A percentile compares a stretch with the other conserved stretches of the same genome.
Evolutionary conservation across 2,888 invertebrate genomes (phyloP).

Genomic region (Druceiella hillmani): DNA sequence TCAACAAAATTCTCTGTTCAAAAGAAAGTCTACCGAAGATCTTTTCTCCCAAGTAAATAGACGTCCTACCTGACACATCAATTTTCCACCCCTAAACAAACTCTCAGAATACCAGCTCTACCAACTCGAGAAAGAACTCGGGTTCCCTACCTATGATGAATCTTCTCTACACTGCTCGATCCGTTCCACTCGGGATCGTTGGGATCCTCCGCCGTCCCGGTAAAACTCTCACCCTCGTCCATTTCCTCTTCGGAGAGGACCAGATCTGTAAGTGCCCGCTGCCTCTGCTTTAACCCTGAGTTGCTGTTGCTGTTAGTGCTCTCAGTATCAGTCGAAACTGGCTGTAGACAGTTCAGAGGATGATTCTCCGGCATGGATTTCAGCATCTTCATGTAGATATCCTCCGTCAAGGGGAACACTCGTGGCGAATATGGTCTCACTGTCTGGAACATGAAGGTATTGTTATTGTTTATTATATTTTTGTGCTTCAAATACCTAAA

Average conservation of each 20-base stretch:
- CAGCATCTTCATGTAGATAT: constrained; percentile 62
- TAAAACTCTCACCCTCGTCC: constrained; percentile 35
- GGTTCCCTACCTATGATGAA: too few relatives aligned
- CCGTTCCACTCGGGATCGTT: constrained; percentile 86
- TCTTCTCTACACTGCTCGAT: too few relatives aligned
- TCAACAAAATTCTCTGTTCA: too few relatives aligned
- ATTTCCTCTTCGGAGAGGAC: constrained; percentile 20
- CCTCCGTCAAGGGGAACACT: constrained; percentile 67
- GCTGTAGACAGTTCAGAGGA: constrained; percentile 26
- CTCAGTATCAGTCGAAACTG: constrained; percentile 8
- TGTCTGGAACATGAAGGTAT: constrained; percentile 38
- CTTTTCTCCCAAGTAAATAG: too few relatives aligned
- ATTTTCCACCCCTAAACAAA: too few relatives aligned
- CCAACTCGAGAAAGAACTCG: too few relatives aligned
- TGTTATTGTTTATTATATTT: too few relatives aligned
- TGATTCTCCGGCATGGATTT: constrained; percentile 64
- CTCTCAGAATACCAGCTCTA: too few relatives aligned
- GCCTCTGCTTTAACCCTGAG: constrained; percentile 6
- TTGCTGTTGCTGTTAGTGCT: constrained; percentile 18
- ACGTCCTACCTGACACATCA: too few relatives aligned
- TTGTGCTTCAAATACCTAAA: too few relatives aligned
- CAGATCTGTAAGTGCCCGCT: constrained; percentile 19
- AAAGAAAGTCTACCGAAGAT: too few relatives aligned
- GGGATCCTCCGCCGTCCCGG: constrained; percentile 76
- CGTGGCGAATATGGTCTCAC: constrained; percentile 72